Conservation (phyloP, 2,888 invertebrate genomes). For the Sericinus montela region DNA sequence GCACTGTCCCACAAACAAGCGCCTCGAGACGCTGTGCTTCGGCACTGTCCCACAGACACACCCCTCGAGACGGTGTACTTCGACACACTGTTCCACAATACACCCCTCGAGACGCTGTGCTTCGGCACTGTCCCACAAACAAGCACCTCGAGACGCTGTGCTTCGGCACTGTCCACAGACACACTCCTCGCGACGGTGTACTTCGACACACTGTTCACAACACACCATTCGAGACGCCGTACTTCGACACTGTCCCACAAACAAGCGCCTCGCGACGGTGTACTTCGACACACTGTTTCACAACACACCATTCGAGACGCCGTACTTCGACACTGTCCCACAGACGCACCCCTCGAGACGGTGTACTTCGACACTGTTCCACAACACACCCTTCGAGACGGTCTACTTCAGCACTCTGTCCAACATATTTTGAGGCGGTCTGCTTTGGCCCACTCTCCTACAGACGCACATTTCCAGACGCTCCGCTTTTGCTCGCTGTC, state of each 20-base stretch:
- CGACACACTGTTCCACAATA: too few species aligned
- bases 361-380: too few species aligned
- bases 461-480: slow-evolving; percentile 98
- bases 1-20: slow-evolving; percentile 95
- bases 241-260: neutral
- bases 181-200: too few species aligned
- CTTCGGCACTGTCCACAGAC: too few species aligned
- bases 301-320: slow-evolving; percentile 97
- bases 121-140: too few species aligned
- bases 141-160: too few species aligned
- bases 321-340: slow-evolving; percentile 98
- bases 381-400: slow-evolving; percentile 78
- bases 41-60: slow-evolving; percentile 85
- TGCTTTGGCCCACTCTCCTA: slow-evolving; percentile 53
- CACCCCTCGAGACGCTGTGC: slow-evolving; percentile 97
- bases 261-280: too few species aligned
- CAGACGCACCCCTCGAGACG: slow-evolving; percentile 99
- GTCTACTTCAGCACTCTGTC: slow-evolving; percentile 94
- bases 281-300: slow-evolving; percentile 95
- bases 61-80: too few species aligned
- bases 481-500: too few species aligned
- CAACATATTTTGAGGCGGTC: slow-evolving; percentile 96
- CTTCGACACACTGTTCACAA: neutral
- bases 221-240: neutral
- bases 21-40: slow-evolving; percentile 87